These are phyloP conservation scores for Paramormyrops hopkinsi DNA, from an alignment of 2,797 vertebrate genomes.

Conservation along the genomic window DNA sequence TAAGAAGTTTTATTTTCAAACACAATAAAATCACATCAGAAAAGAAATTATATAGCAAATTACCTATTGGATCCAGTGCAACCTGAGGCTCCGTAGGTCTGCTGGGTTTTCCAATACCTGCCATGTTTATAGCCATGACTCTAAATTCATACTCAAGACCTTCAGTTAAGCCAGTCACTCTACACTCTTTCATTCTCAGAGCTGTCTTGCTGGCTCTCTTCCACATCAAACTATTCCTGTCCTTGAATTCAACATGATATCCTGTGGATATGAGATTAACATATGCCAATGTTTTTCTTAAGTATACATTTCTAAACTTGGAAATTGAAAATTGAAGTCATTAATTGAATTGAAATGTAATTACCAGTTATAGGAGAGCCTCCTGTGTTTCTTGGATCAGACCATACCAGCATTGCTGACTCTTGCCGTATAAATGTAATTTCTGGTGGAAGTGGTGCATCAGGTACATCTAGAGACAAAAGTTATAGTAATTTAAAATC, in stretches of 20 bases:
- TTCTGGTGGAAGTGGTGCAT: slow-evolving; percentile 85
- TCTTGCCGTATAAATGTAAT: slow-evolving; percentile 84
- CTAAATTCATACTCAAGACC: slow-evolving; percentile 98
- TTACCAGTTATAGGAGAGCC: slow-evolving; percentile 95
- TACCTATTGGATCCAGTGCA: slow-evolving; percentile 95
- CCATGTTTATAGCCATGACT: slow-evolving; percentile 94
- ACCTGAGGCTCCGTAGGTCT: slow-evolving; percentile 78
- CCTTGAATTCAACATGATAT: slow-evolving; percentile 93
- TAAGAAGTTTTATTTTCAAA: not conserved
- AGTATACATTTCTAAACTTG: not conserved
- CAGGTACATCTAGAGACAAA: slow-evolving; percentile 79
- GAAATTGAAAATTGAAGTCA: not conserved
- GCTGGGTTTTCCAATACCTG: slow-evolving; percentile 94
- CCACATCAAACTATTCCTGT: slow-evolving; percentile 96
- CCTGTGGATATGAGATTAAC: slow-evolving; percentile 56
- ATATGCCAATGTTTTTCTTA: not conserved
- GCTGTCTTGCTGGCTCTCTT: slow-evolving; percentile 87
- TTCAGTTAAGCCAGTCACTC: slow-evolving; percentile 89
- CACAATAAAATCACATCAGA: slow-evolving; percentile 5
- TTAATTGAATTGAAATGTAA: not conserved
- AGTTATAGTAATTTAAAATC: slow-evolving; percentile 13
- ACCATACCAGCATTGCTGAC: slow-evolving; percentile 84
- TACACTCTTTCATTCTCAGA: slow-evolving; percentile 88
- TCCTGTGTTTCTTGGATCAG: slow-evolving; percentile 85
- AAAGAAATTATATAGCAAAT: slow-evolving; percentile 28